These are phyloP conservation scores for Acridotheres tristis DNA, from an alignment of 2,797 vertebrate species.

Conservation along the genomic window DNA sequence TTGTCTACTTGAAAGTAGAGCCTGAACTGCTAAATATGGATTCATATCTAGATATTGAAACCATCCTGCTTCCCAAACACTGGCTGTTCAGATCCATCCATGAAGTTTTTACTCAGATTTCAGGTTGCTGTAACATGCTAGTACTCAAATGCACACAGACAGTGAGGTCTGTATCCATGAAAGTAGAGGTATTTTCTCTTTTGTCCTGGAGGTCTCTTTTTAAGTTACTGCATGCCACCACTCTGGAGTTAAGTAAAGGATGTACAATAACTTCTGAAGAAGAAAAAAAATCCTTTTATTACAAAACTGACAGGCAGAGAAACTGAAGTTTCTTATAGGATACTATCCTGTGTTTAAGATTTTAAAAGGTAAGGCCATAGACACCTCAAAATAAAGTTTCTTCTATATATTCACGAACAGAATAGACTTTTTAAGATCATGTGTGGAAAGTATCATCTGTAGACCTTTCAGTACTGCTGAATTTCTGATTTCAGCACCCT, in stretches of 20 bases:
- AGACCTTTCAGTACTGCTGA: not conserved
- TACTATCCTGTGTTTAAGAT: not conserved
- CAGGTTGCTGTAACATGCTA: not conserved
- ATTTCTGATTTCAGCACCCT: not conserved
- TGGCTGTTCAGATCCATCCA: not conserved
- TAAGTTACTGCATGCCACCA: not conserved
- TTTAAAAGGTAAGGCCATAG: not conserved
- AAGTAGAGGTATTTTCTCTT: not conserved
- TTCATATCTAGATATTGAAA: conserved; percentile 16
- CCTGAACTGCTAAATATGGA: conserved; percentile 47
- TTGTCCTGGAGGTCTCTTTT: not conserved
- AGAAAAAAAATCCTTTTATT: not conserved
- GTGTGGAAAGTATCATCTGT: not conserved
- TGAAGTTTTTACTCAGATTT: not conserved
- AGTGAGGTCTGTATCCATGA: not conserved
- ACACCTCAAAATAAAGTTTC: not conserved
- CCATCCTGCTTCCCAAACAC: not conserved
- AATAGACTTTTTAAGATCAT: not conserved
- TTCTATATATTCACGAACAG: not conserved
- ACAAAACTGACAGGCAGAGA: not conserved
- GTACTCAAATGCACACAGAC: not conserved
- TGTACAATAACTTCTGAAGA: not conserved
- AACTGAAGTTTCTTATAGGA: not conserved
- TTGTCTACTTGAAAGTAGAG: conserved; percentile 25
- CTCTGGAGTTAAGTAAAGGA: not conserved